Evolutionary conservation across 1,140 invertebrate genomes (phyloP).

Genomic region (Cheumatopsyche charites): DNA sequence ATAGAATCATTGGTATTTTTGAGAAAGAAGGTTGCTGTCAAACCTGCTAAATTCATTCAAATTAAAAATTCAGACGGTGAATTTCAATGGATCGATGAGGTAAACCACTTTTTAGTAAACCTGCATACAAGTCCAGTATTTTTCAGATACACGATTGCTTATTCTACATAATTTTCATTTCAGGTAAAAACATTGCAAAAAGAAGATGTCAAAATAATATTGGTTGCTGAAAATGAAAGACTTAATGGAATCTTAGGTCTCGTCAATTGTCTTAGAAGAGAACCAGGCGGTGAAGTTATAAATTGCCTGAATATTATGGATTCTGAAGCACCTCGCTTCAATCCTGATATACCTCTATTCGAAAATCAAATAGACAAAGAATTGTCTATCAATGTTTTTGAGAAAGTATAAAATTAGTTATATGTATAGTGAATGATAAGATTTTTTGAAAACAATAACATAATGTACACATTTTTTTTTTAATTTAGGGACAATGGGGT

Average conservation of each 20-base stretch:
- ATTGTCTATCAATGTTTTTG: constrained; percentile 81
- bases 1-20: constrained; percentile 58
- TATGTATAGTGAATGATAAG: too few relatives aligned
- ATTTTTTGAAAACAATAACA: too few relatives aligned
- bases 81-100: constrained; percentile 56
- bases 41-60: constrained; percentile 57
- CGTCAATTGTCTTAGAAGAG: constrained; percentile 75
- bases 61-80: constrained; percentile 52
- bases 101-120: too few relatives aligned
- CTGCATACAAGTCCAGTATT: too few relatives aligned
- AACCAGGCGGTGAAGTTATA: constrained; percentile 69
- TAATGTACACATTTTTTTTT: too few relatives aligned
- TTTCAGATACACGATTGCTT: too few relatives aligned
- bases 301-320: constrained; percentile 71
- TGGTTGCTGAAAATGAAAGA: constrained; percentile 68
- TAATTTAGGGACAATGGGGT: constrained; percentile 75
- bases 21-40: constrained; percentile 54
- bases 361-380: constrained; percentile 71
- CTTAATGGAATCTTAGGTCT: constrained; percentile 83
- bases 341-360: constrained; percentile 68
- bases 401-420: constrained; percentile 62
- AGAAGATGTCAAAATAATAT: constrained; percentile 62
- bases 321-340: constrained; percentile 68
- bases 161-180: constrained; percentile 1
- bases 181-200: constrained; percentile 62